phyloP scores from a whole-genome alignment of 2,888 invertebrate genomes.

The Hydriomena furcata region DNA sequence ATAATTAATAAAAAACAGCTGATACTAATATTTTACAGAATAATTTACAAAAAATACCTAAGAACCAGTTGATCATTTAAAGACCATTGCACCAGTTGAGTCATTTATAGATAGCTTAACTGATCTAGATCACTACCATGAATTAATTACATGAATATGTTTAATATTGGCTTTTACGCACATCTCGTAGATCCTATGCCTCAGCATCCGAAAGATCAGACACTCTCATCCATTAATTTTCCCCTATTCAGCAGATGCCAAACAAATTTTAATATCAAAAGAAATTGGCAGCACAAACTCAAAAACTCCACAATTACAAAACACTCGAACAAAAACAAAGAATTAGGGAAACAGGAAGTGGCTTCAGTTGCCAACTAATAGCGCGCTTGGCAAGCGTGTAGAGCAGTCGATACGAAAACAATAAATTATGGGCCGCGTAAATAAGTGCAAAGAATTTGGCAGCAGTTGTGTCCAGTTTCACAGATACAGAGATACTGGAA shows the following conservation, averaged over 20 bases:
- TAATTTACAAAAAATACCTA: too few species aligned
- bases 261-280: conserved; percentile 26
- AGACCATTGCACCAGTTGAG: too few species aligned
- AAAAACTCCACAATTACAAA: conserved; percentile 40
- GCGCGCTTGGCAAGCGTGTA: conserved; percentile 57
- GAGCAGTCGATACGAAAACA: conserved; percentile 68
- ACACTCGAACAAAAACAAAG: conserved; percentile 55
- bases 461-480: conserved; percentile 59
- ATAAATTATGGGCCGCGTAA: conserved; percentile 75
- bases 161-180: too few species aligned
- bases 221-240: not conserved
- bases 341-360: conserved; percentile 53
- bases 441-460: conserved; percentile 81
- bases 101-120: too few species aligned
- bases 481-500: conserved; percentile 50
- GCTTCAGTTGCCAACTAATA: conserved; percentile 61
- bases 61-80: too few species aligned
- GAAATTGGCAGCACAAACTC: conserved; percentile 28
- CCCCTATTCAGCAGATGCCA: conserved; percentile 11
- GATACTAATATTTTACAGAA: too few species aligned
- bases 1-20: too few species aligned
- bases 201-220: not conserved
- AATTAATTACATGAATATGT: too few species aligned
- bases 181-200: too few species aligned
- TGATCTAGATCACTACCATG: too few species aligned